Evolutionary conservation across 2,888 invertebrate species (phyloP).

Genomic region (Acrocera orbiculus): DNA sequence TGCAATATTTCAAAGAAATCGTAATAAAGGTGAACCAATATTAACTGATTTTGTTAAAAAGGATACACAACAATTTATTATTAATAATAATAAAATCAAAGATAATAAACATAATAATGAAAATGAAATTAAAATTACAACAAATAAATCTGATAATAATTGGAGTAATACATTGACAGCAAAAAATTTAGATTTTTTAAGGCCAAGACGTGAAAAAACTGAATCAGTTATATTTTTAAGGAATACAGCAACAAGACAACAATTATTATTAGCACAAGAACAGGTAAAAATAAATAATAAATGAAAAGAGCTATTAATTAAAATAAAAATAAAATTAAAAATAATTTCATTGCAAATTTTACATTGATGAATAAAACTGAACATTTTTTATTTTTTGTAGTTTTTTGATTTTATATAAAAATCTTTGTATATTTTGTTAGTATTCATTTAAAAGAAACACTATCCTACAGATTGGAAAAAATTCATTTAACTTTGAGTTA

Average conservation of each 20-base stretch:
- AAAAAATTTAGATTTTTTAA: slow-evolving; percentile 33
- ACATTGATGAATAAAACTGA: too few species aligned
- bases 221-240: slow-evolving; percentile 72
- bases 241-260: slow-evolving; percentile 37
- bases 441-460: too few species aligned
- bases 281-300: slow-evolving; percentile 26
- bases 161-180: slow-evolving; percentile 26
- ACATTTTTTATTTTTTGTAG: too few species aligned
- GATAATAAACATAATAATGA: slow-evolving; percentile 1
- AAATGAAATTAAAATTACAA: slow-evolving; percentile 3
- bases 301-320: too few species aligned
- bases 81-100: slow-evolving; percentile 1
- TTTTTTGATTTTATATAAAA: too few species aligned
- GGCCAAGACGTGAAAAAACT: slow-evolving; percentile 71
- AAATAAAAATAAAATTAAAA: too few species aligned
- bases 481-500: too few species aligned
- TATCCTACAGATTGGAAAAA: too few species aligned
- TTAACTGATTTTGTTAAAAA: slow-evolving; percentile 45
- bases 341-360: too few species aligned
- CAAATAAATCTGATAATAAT: slow-evolving; percentile 18
- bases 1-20: slow-evolving; percentile 50
- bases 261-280: slow-evolving; percentile 23
- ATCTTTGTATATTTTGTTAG: too few species aligned
- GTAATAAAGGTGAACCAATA: slow-evolving; percentile 46
- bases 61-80: slow-evolving; percentile 26